Percentiles rank a stretch among this genome's conserved stretches.
Conservation (phyloP, 2,113 vertebrate genomes). For the Petromus typicus region DNA sequence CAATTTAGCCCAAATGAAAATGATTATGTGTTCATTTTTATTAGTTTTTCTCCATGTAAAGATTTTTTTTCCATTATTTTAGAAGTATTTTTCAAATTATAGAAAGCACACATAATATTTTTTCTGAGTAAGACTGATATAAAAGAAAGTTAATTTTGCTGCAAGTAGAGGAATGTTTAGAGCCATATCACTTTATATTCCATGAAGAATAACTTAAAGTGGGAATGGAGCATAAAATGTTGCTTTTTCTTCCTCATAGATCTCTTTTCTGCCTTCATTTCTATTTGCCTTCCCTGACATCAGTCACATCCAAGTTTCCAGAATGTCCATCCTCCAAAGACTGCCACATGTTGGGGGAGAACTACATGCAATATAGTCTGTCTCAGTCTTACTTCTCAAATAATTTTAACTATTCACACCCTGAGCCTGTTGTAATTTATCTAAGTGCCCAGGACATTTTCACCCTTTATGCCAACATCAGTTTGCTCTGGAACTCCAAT, state of each 20-base stretch:
- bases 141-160: neutral
- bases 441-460: neutral
- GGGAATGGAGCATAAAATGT: neutral
- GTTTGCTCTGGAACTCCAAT: slow-evolving; percentile 8
- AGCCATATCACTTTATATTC: neutral
- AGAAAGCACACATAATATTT: neutral
- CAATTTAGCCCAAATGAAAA: slow-evolving; percentile 19
- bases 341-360: too few relatives aligned
- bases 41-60: neutral
- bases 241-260: neutral
- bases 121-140: neutral
- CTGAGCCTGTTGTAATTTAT: neutral
- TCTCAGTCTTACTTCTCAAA: slow-evolving; percentile 10
- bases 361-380: neutral
- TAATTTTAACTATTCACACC: neutral
- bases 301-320: neutral
- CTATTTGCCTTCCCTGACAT: neutral
- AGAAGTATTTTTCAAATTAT: neutral
- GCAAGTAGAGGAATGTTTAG: neutral
- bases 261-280: neutral
- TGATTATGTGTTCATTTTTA: neutral
- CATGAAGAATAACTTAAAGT: neutral
- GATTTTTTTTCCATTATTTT: neutral
- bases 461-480: neutral
- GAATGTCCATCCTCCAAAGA: neutral